Evolutionary conservation across 2,113 vertebrate genomes (phyloP).

Genomic region (Ageneiosus marmoratus): DNA sequence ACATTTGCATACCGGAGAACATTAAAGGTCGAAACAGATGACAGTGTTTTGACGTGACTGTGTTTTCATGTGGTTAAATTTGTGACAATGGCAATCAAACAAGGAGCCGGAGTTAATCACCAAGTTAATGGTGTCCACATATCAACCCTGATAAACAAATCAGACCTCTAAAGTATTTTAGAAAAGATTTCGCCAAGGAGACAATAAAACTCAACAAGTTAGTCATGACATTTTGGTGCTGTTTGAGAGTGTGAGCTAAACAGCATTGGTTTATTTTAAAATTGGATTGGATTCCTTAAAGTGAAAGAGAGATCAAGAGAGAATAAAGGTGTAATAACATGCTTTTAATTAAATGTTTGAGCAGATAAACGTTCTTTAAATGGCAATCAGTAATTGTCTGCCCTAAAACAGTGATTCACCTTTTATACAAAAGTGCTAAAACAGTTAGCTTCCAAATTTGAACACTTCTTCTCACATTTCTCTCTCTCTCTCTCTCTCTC

Average conservation of each 20-base stretch:
- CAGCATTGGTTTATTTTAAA: background rate
- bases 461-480: background rate
- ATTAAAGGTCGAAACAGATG: constrained; percentile 17
- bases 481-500: background rate
- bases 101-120: background rate
- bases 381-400: background rate
- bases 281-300: background rate
- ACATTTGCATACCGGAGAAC: background rate
- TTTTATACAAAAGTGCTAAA: background rate
- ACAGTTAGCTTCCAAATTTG: background rate
- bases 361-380: background rate
- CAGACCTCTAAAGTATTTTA: background rate
- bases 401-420: background rate
- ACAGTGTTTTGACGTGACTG: background rate
- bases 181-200: background rate
- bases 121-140: background rate
- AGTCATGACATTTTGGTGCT: background rate
- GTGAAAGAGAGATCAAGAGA: background rate
- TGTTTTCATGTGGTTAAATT: background rate
- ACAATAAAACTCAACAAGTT: background rate
- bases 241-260: background rate
- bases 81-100: background rate
- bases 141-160: background rate
- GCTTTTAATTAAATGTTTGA: background rate
- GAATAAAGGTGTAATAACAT: background rate